phyloP scores from a whole-genome alignment of 2,888 invertebrate species.

The Calliphora vomitoria region DNA sequence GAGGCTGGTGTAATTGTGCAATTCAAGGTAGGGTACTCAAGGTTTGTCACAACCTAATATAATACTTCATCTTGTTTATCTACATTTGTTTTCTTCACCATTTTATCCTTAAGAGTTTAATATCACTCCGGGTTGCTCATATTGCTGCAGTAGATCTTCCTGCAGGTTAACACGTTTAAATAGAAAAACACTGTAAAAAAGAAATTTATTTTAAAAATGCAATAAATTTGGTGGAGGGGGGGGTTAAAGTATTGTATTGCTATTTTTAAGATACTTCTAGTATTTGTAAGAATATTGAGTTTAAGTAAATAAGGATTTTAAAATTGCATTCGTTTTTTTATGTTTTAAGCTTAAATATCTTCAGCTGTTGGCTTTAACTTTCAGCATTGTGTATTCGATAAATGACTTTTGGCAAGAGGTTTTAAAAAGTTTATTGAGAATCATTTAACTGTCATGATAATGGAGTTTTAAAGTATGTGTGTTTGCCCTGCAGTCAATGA shows the following conservation, averaged over 20 bases:
- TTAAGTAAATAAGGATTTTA: background rate
- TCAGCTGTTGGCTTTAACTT: background rate
- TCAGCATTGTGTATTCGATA: background rate
- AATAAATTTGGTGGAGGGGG: background rate
- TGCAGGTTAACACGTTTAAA: constrained; percentile 34
- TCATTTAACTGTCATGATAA: background rate
- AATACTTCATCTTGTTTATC: background rate
- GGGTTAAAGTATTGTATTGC: too few relatives aligned
- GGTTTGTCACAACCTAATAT: too few relatives aligned
- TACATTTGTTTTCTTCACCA: background rate
- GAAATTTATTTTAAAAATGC: constrained; percentile 19
- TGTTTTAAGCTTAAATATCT: background rate
- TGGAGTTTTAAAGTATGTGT: too few relatives aligned
- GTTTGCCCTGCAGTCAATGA: too few relatives aligned
- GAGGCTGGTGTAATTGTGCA: too few relatives aligned
- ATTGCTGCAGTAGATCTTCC: constrained; percentile 1
- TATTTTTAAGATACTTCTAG: background rate
- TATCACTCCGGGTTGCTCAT: background rate
- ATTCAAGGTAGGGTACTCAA: too few relatives aligned
- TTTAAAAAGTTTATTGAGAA: constrained; percentile 1
- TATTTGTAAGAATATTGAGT: background rate
- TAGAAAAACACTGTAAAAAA: background rate
- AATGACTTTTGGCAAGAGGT: constrained; percentile 8
- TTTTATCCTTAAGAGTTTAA: constrained; percentile 32
- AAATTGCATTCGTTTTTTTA: background rate